phyloP scores from a whole-genome alignment of 1,140 invertebrate genomes.

The Zaprionus taronus region DNA sequence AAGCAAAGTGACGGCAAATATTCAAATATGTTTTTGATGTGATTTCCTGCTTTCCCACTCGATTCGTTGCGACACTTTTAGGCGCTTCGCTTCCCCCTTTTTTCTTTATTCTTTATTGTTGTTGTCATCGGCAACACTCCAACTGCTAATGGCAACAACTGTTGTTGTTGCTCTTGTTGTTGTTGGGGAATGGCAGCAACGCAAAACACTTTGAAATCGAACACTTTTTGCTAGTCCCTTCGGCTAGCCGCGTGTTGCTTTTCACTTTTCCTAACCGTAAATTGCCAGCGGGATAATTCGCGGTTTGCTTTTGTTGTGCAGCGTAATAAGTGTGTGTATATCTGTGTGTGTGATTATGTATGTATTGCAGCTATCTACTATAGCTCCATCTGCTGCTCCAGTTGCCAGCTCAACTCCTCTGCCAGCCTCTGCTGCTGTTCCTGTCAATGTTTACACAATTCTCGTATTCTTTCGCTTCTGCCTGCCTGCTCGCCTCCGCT shows the following conservation, averaged over 20 bases:
- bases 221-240: constrained; percentile 56
- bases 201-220: constrained; percentile 77
- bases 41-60: constrained; percentile 77
- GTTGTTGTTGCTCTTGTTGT: too few relatives aligned
- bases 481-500: background rate
- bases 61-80: constrained; percentile 67
- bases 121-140: constrained; percentile 74
- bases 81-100: constrained; percentile 38
- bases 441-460: constrained; percentile 58
- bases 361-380: constrained; percentile 57
- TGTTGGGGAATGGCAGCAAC: background rate
- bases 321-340: constrained; percentile 15
- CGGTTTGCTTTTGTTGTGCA: constrained; percentile 58
- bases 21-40: constrained; percentile 83
- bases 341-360: constrained; percentile 38
- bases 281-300: constrained; percentile 76
- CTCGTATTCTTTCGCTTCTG: constrained; percentile 12
- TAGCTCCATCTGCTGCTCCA: constrained; percentile 19
- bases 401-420: background rate
- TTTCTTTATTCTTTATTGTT: constrained; percentile 40
- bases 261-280: constrained; percentile 71
- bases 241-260: constrained; percentile 43
- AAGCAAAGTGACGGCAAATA: constrained; percentile 82
- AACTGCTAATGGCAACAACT: constrained; percentile 44
- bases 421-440: constrained; percentile 21